phyloP scores from a whole-genome alignment of 2,888 invertebrate species.

The Gonocerus acuteangulatus region DNA sequence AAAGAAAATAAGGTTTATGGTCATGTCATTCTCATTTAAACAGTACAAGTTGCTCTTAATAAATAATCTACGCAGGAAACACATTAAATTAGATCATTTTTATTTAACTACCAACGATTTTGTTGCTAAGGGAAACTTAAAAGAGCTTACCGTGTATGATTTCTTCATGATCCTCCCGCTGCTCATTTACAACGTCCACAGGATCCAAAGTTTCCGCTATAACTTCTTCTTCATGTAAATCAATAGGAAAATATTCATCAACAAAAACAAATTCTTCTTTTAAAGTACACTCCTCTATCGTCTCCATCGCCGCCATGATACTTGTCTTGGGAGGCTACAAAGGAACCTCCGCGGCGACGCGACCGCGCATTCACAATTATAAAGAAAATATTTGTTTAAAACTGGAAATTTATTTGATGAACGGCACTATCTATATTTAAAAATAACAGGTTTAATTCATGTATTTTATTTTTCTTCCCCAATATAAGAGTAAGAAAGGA shows the following conservation, averaged over 20 bases:
- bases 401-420: too few relatives aligned
- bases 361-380: slow-evolving; percentile 19
- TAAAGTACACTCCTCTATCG: slow-evolving; percentile 26
- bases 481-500: too few relatives aligned
- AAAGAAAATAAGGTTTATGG: not conserved
- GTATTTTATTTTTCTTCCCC: too few relatives aligned
- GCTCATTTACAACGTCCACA: slow-evolving; percentile 25
- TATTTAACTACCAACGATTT: slow-evolving; percentile 10
- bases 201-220: slow-evolving; percentile 29
- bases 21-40: not conserved
- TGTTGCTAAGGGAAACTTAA: slow-evolving; percentile 23
- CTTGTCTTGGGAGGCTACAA: slow-evolving; percentile 19
- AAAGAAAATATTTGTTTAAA: not conserved
- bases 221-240: slow-evolving; percentile 34
- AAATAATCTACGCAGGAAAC: not conserved
- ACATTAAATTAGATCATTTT: not conserved
- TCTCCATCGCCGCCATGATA: slow-evolving; percentile 34
- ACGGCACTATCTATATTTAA: too few relatives aligned
- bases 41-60: not conserved
- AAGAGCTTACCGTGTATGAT: slow-evolving; percentile 31
- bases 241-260: slow-evolving; percentile 33
- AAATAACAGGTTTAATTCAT: too few relatives aligned
- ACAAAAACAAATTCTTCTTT: slow-evolving; percentile 32
- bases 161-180: slow-evolving; percentile 30
- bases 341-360: slow-evolving; percentile 20